A percentile compares a stretch with the other conserved stretches of the same genome.
Conservation (phyloP, 2,113 vertebrate species). For the Sprattus sprattus region DNA sequence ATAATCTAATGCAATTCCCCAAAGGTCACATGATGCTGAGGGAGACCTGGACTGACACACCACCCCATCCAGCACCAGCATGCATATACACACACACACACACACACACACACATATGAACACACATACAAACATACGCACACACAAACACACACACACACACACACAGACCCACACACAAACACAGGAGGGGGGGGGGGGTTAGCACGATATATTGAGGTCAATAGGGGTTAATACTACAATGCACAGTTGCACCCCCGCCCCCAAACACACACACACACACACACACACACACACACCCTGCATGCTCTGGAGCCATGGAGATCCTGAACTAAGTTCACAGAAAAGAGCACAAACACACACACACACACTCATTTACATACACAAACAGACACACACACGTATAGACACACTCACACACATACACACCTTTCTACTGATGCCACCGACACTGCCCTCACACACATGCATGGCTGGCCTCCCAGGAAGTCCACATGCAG, state of each 20-base stretch:
- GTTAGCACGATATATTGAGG: neutral
- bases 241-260: too few relatives aligned
- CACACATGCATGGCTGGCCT: too few relatives aligned
- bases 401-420: neutral
- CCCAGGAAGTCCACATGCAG: neutral
- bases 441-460: too few relatives aligned
- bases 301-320: too few relatives aligned
- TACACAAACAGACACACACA: constrained; percentile 6
- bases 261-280: too few relatives aligned
- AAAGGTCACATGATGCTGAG: constrained; percentile 11
- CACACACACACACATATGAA: neutral
- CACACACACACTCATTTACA: neutral
- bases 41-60: neutral
- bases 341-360: neutral
- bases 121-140: neutral
- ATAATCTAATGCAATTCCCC: constrained; percentile 1
- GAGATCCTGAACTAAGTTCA: too few relatives aligned
- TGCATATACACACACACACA: neutral
- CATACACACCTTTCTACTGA: neutral
- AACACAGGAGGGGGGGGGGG: neutral
- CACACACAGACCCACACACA: constrained; percentile 3
- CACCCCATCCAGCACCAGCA: neutral
- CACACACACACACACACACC: too few relatives aligned
- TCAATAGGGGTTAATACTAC: too few relatives aligned
- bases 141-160: constrained; percentile 18